Evolutionary conservation across 2,113 vertebrate genomes (phyloP).

Genomic region (Spermophilus dauricus): DNA sequence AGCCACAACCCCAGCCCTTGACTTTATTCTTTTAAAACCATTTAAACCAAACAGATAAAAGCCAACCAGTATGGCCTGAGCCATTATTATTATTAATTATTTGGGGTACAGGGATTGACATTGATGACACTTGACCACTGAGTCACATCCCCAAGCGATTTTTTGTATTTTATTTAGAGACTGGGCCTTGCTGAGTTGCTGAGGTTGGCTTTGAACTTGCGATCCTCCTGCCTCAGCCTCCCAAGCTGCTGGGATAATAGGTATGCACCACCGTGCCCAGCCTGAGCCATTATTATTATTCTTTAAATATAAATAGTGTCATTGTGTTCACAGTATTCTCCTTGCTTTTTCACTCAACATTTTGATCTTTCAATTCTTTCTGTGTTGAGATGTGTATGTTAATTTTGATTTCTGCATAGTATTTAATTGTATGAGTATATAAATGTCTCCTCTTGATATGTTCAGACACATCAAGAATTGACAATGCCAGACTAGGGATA

Average conservation of each 20-base stretch:
- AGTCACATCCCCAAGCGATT: too few relatives aligned
- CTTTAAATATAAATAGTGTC: neutral
- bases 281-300: neutral
- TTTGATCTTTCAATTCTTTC: slow-evolving; percentile 29
- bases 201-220: too few relatives aligned
- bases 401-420: slow-evolving; percentile 34
- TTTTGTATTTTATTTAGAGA: too few relatives aligned
- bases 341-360: neutral
- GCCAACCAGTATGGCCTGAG: neutral
- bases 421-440: neutral
- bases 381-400: neutral
- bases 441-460: neutral
- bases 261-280: neutral
- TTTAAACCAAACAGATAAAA: slow-evolving; percentile 43
- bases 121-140: too few relatives aligned
- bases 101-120: too few relatives aligned
- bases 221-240: too few relatives aligned
- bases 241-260: too few relatives aligned
- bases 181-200: too few relatives aligned
- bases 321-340: neutral
- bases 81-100: neutral
- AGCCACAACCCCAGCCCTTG: neutral
- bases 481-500: neutral
- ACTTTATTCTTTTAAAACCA: slow-evolving; percentile 27
- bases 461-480: neutral